Evolutionary conservation across 1,140 invertebrate genomes (phyloP), one percentile per base, ranked within the genome.

Genomic region (Ips nitidus): DNA sequence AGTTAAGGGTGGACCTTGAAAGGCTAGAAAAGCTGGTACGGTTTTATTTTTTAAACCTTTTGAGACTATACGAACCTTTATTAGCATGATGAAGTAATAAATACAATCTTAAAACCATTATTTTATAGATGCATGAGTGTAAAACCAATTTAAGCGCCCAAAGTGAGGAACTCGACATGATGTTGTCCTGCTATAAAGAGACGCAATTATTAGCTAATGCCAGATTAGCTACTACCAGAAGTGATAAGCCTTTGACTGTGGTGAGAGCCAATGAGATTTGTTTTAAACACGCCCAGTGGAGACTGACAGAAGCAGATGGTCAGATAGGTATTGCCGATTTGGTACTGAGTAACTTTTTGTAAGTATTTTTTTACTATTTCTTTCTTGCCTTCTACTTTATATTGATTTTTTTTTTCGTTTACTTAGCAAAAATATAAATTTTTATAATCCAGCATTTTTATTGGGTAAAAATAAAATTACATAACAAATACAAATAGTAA

Each of bases 281-380:
- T 80, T 99, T 99, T 80, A 98, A 98, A 81, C 94, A 97, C 80
- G 97, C 97, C n/a, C 92, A 96, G 73, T 99, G 98, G 98, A 82
- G 96, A 61, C 86, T 99, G 39, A 99, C 97, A 0, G 96, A 99
- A 81, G 90, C 92, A 3, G 97, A 99, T 84, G 97, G 98, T 0
- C 97, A 98, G 80, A 88, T 99, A 56, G 97, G 96, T 56, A 95
- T 99, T 72, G 93, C 97, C 2, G 97, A 99, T 84, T 84, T 99
- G 47, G 90, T 96, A 37, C 87, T 99, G 1, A 94, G 93, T 60
- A 98, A 98, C 81, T 99, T 99, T 81, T 83, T 99, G 83, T 94
- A 80, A 85, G 86, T 85, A 66, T 76, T 37, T 50, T 59, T 56
- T 66, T 53, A 69, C 6, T 52, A 36, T 37, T 39, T 72, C 37